Percentiles rank a stretch among this genome's conserved stretches.
Evolutionary conservation across 1,140 invertebrate species (phyloP).

Genomic region (Wasmannia auropunctata): DNA sequence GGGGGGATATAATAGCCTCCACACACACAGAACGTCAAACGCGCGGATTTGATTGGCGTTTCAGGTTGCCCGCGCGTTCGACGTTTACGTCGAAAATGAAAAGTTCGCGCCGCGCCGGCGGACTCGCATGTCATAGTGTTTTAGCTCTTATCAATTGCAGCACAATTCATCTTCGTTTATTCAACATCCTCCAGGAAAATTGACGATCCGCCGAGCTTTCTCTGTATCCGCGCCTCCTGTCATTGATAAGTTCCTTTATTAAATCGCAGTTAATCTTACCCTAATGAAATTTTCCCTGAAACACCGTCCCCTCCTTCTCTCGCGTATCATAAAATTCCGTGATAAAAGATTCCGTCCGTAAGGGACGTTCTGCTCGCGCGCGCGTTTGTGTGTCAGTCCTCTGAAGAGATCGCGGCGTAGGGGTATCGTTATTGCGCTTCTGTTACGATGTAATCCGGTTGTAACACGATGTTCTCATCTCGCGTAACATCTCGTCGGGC

Average conservation of each 20-base stretch:
- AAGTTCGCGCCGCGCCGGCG: background rate
- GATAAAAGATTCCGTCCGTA: background rate
- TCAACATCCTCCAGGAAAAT: background rate
- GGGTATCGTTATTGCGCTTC: conserved; percentile 23
- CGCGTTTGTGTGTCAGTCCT: background rate
- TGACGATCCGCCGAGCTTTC: background rate
- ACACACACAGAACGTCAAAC: conserved; percentile 1
- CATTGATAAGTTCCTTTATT: background rate
- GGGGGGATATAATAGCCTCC: conserved; percentile 44
- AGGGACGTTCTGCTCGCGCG: background rate
- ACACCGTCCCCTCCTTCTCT: background rate
- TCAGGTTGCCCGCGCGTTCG: conserved; percentile 28
- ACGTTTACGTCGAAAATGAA: conserved; percentile 53
- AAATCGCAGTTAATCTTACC: background rate
- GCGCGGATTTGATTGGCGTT: conserved; percentile 59
- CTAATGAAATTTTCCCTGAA: background rate
- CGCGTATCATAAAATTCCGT: background rate
- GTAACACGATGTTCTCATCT: conserved; percentile 46
- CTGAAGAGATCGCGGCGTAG: background rate
- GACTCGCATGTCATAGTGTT: conserved; percentile 17
- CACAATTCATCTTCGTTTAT: conserved; percentile 36
- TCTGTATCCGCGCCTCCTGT: background rate
- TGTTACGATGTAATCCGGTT: conserved; percentile 42
- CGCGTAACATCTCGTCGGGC: conserved; percentile 13
- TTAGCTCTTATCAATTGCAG: conserved; percentile 41